A percentile compares a stretch with the other conserved stretches of the same genome.
Evolutionary conservation across 2,888 invertebrate species (phyloP).

Genomic region (Dasypogon diadema): DNA sequence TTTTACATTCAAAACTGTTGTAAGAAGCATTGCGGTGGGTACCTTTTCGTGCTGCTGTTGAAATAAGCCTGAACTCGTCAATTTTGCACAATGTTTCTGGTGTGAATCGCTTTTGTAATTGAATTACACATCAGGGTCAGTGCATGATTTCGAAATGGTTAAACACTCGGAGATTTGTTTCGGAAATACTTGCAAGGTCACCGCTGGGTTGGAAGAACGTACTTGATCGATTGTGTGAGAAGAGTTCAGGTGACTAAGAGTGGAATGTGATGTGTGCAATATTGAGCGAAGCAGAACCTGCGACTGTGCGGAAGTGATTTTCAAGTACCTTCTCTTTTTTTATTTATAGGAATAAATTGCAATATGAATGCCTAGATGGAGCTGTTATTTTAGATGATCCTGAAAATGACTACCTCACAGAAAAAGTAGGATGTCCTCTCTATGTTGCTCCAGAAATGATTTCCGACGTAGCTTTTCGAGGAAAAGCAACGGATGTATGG

Average conservation of each 20-base stretch:
- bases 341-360: slow-evolving; percentile 64
- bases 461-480: slow-evolving; percentile 65
- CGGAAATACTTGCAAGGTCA: slow-evolving; percentile 6
- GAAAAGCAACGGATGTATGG: slow-evolving; percentile 68
- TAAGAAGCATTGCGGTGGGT: slow-evolving; percentile 1
- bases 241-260: too few species aligned
- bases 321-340: slow-evolving; percentile 50
- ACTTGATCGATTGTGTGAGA: background rate
- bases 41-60: slow-evolving; percentile 50
- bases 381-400: slow-evolving; percentile 66
- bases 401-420: slow-evolving; percentile 64
- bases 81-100: slow-evolving; percentile 57
- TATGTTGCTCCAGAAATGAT: slow-evolving; percentile 67
- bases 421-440: slow-evolving; percentile 67
- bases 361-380: slow-evolving; percentile 67
- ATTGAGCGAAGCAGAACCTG: background rate
- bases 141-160: slow-evolving; percentile 64
- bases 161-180: slow-evolving; percentile 50
- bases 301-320: background rate
- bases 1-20: slow-evolving; percentile 53
- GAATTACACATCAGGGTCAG: slow-evolving; percentile 65
- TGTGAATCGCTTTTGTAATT: slow-evolving; percentile 57
- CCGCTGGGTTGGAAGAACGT: slow-evolving; percentile 42
- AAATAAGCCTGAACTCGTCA: slow-evolving; percentile 56
- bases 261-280: background rate